Conservation (phyloP, 2,888 invertebrate genomes). For the Neelides folsomi region DNA sequence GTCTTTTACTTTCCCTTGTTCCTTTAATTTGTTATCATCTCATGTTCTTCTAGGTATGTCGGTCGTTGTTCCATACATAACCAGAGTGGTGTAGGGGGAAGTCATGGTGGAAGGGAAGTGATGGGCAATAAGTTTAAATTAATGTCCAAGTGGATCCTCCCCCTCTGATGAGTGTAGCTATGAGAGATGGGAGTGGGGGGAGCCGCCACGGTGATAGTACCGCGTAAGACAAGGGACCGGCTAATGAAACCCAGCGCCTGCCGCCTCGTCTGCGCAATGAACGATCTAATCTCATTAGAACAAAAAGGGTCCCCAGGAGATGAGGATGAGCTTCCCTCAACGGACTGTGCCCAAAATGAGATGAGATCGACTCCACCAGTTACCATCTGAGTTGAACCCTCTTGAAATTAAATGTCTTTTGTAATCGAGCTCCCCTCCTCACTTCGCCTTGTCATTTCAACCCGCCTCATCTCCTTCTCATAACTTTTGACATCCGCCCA, state of each 20-base stretch:
- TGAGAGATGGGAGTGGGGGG: no score
- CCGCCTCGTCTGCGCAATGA: slow-evolving; percentile 28
- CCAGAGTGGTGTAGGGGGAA: not conserved
- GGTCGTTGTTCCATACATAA: slow-evolving; percentile 1
- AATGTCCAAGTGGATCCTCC: slow-evolving; percentile 22
- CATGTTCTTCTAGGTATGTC: slow-evolving; percentile 10
- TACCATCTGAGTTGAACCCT: slow-evolving; percentile 10
- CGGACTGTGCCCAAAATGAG: not conserved
- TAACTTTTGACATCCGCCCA: not conserved
- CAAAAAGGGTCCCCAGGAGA: slow-evolving; percentile 19
- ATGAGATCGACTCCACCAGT: slow-evolving; percentile 9
- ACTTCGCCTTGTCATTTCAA: slow-evolving; percentile 25
- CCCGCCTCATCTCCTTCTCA: slow-evolving; percentile 4
- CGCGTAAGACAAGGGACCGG: slow-evolving; percentile 19
- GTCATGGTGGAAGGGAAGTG: slow-evolving; percentile 14
- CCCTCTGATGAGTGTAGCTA: slow-evolving; percentile 3
- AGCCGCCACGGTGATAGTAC: not conserved
- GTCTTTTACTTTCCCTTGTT: slow-evolving; percentile 6
- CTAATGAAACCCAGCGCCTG: slow-evolving; percentile 28
- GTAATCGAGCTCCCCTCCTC: slow-evolving; percentile 20
- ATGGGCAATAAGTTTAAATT: slow-evolving; percentile 28
- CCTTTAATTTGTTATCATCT: slow-evolving; percentile 19
- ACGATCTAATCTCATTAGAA: slow-evolving; percentile 31
- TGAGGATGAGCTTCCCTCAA: slow-evolving; percentile 6
- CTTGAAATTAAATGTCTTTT: slow-evolving; percentile 24